Percentiles rank a stretch among this genome's conserved stretches.
Conservation (phyloP, 2,113 vertebrate species). For the Neolamprologus brichardi region DNA sequence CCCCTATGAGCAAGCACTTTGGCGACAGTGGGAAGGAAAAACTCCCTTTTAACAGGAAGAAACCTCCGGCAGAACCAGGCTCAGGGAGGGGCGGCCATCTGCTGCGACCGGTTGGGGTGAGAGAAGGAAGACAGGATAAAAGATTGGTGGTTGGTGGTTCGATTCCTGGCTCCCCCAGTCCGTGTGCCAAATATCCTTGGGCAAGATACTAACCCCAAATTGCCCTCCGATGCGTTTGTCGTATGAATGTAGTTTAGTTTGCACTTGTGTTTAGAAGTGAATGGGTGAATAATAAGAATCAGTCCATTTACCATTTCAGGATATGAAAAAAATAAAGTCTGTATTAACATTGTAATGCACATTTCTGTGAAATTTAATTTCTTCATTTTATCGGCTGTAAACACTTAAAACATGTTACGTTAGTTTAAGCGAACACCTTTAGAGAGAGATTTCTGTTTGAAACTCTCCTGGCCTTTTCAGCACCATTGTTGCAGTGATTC, state of each 20-base stretch:
- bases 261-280: neutral
- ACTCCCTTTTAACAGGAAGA: too few relatives aligned
- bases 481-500: neutral
- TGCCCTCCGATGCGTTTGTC: accelerated
- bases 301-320: neutral
- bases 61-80: too few relatives aligned
- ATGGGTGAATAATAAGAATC: neutral
- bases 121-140: too few relatives aligned
- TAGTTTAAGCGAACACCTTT: neutral
- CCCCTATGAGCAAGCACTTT: too few relatives aligned
- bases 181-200: neutral
- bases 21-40: too few relatives aligned
- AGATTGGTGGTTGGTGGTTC: neutral
- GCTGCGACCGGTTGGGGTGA: too few relatives aligned
- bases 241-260: accelerated
- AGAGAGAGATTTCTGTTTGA: neutral
- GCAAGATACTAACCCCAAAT: neutral
- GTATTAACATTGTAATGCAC: neutral
- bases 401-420: neutral
- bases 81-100: too few relatives aligned
- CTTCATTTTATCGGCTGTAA: neutral
- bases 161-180: neutral
- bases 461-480: neutral
- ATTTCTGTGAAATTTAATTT: neutral
- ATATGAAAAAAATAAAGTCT: neutral